Evolutionary conservation across 2,888 invertebrate species (phyloP), one percentile per base, ranked within the genome.

Genomic region (Clivina fossor): DNA sequence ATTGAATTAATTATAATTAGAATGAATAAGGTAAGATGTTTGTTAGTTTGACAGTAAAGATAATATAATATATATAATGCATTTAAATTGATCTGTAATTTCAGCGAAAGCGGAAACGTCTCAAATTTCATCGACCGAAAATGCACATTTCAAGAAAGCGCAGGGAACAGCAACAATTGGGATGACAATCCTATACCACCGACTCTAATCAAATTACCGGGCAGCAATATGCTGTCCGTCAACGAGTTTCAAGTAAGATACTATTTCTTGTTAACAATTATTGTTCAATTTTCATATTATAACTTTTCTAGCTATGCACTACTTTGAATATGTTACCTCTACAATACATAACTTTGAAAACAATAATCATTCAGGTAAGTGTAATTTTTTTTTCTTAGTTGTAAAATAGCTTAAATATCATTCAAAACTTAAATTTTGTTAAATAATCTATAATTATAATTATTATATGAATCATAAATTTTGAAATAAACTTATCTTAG

Each of bases 291-390:
- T 37, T n/a, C n/a, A 20, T 41, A 20, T 37, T 8, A 37, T 32
- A 11, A 41, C 22, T 19, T 49, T 75, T 78, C 64, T 78, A 88
- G 85, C 74, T 91, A 60, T 92, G 91, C 74, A 78, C 81, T 49
- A 76, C 84, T 56, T 80, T 93, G 68, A 87, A 90, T 70, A 78
- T 94, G 69, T 85, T 88, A 64, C 90, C 93, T 60, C 85, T 90
- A 56, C 90, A 90, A 73, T 95, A 93, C 78, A 83, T 91, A 65
- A 90, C 92, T 2, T 79, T 93, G 73, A 95, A 95, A 76, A 87
- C 93, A 9, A 82, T 92, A 64, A 80, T 93, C 60, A 79, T 95
- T 56, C 83, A 87, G 69, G 86, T 69, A 62, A 63, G 60, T 61
- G 7, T 49, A n/a, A 40, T 47, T 24, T 7, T 46, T 53, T 50